Percentiles rank a stretch among this genome's conserved stretches.
phyloP scores from a whole-genome alignment of 1,140 invertebrate genomes.

The Drosophila willistoni region DNA sequence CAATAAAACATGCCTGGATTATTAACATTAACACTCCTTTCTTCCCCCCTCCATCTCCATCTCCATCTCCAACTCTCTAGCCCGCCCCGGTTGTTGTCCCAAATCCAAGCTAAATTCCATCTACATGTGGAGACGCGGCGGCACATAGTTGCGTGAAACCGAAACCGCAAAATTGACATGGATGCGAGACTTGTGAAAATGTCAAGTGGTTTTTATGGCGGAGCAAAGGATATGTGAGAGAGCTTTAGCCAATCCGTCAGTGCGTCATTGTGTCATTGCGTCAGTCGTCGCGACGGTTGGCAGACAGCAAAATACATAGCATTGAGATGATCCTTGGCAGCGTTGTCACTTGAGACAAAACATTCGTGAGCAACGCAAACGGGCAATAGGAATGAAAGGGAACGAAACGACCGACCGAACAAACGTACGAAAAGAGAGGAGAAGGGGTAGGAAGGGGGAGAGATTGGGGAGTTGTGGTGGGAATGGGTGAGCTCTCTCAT shows the following conservation, averaged over 20 bases:
- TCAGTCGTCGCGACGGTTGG: constrained; percentile 2
- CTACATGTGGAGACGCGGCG: neutral
- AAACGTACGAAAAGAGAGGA: too few species aligned
- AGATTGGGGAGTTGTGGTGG: constrained; percentile 9
- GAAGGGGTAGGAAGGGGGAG: neutral
- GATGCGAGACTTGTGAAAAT: constrained; percentile 75
- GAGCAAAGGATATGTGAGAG: constrained; percentile 44
- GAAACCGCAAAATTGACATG: constrained; percentile 79
- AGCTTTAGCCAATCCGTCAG: constrained; percentile 56
- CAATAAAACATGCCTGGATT: constrained; percentile 37
- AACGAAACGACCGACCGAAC: neutral
- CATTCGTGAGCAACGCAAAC: constrained; percentile 38
- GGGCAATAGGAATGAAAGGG: constrained; percentile 22
- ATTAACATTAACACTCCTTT: constrained; percentile 29
- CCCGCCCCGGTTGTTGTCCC: constrained; percentile 11
- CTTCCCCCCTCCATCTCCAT: too few species aligned
- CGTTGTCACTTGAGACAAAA: constrained; percentile 75
- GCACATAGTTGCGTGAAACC: constrained; percentile 62
- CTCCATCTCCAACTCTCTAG: neutral
- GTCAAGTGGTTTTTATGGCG: constrained; percentile 68
- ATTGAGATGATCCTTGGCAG: constrained; percentile 79
- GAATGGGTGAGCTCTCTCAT: constrained; percentile 47
- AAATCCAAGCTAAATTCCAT: constrained; percentile 48
- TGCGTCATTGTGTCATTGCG: constrained; percentile 23
- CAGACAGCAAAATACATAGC: constrained; percentile 53